Percentiles rank a stretch among this genome's conserved stretches.
Evolutionary conservation across 2,797 vertebrate genomes (phyloP).

Genomic region (Fistularia tabacaria): DNA sequence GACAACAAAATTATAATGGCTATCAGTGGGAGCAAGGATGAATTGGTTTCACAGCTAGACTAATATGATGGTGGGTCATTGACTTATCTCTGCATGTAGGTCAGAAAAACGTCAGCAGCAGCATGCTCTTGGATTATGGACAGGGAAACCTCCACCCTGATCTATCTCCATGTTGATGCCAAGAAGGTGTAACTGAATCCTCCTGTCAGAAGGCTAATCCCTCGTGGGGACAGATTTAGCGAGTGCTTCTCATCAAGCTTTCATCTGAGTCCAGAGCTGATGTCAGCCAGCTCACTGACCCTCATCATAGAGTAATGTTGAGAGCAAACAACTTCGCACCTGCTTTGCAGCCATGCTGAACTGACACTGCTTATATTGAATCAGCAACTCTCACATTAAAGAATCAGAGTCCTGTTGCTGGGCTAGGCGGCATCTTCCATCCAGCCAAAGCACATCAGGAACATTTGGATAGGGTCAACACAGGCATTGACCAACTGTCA

Average conservation of each 20-base stretch:
- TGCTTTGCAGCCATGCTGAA: conserved; percentile 22
- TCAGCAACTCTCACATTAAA: conserved; percentile 1
- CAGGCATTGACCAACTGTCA: conserved; percentile 38
- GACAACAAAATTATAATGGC: conserved; percentile 40
- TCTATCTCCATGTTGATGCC: conserved; percentile 35
- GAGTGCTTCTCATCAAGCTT: conserved; percentile 39
- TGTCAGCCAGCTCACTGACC: conserved; percentile 31
- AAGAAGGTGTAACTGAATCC: conserved; percentile 53
- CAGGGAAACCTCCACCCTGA: conserved; percentile 20
- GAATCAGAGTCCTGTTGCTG: conserved; percentile 12
- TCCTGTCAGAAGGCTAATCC: conserved; percentile 58
- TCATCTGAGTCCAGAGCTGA: conserved; percentile 54
- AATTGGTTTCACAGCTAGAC: conserved; percentile 27
- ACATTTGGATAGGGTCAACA: conserved; percentile 41
- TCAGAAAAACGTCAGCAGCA: conserved; percentile 31
- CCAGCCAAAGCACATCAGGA: conserved; percentile 10
- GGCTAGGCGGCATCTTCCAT: conserved; percentile 17
- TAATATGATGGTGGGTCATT: conserved; percentile 22
- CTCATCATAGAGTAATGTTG: conserved; percentile 38
- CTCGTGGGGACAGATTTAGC: conserved; percentile 56
- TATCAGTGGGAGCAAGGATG: conserved; percentile 26
- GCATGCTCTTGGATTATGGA: conserved; percentile 1
- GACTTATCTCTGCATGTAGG: conserved; percentile 32
- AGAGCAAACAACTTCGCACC: conserved; percentile 49
- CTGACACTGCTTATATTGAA: conserved; percentile 7